phyloP scores from a whole-genome alignment of 2,113 vertebrate genomes.

The Aix galericulata region DNA sequence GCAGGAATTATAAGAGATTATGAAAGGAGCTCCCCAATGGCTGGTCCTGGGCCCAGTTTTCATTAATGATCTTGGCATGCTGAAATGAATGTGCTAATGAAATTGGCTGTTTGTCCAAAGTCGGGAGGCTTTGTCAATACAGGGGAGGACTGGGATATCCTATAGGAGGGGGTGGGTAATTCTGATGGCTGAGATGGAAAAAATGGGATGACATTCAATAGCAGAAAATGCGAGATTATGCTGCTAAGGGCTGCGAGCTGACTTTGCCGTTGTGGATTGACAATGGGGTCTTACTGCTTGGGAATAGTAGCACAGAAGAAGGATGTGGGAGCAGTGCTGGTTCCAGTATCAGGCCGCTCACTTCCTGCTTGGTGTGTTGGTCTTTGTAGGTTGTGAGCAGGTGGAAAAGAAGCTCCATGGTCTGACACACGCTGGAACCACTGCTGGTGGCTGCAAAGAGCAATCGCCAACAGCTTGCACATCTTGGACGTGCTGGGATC shows the following conservation, averaged over 20 bases:
- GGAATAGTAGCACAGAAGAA: neutral
- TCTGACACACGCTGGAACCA: rapidly evolving
- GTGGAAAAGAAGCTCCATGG: neutral
- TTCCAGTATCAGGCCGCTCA: neutral
- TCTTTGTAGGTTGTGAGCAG: neutral
- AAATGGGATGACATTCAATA: neutral
- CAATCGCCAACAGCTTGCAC: neutral
- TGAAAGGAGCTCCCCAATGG: neutral
- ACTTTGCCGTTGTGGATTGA: neutral
- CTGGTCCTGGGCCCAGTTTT: neutral
- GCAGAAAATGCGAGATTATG: neutral
- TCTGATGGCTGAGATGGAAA: neutral
- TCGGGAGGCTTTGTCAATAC: neutral
- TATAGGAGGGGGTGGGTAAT: neutral
- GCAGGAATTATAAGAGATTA: neutral
- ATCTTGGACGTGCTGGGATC: neutral
- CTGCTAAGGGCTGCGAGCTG: neutral
- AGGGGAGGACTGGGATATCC: neutral
- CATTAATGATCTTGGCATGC: neutral
- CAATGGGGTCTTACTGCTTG: neutral
- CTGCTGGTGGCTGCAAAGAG: neutral
- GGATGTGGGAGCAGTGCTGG: neutral
- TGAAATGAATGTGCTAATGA: neutral
- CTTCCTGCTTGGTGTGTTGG: neutral
- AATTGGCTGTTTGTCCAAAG: neutral